phyloP scores from a whole-genome alignment of 2,113 vertebrate species.

The Channa argus region DNA sequence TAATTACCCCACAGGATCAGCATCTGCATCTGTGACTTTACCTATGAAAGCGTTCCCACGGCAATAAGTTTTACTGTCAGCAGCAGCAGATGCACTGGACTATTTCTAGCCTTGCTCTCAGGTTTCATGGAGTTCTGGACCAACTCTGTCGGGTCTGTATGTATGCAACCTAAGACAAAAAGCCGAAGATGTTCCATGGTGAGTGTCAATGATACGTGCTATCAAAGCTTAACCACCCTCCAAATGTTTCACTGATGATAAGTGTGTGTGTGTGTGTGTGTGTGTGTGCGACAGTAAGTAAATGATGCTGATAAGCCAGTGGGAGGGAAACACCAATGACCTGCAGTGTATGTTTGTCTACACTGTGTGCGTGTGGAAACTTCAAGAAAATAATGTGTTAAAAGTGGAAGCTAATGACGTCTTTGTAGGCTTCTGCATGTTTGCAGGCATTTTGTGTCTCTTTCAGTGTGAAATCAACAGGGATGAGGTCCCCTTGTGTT shows the following conservation, averaged over 20 bases:
- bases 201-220: neutral
- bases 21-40: neutral
- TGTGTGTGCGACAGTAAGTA: neutral
- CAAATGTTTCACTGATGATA: conserved; percentile 18
- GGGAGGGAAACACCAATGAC: conserved; percentile 38
- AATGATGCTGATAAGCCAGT: conserved; percentile 49
- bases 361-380: neutral
- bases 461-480: neutral
- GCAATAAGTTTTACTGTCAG: too few relatives aligned
- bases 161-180: too few relatives aligned
- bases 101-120: too few relatives aligned
- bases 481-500: neutral
- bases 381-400: too few relatives aligned
- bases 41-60: too few relatives aligned
- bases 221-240: conserved; percentile 4
- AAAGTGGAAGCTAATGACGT: neutral
- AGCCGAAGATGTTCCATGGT: too few relatives aligned
- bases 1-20: too few relatives aligned
- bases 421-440: neutral
- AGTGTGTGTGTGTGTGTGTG: conserved; percentile 10
- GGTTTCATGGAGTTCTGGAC: too few relatives aligned
- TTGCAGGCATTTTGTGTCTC: neutral
- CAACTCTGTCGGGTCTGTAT: too few relatives aligned
- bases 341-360: neutral
- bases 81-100: too few relatives aligned